Percentiles rank a stretch among this genome's conserved stretches.
phyloP scores from a whole-genome alignment of 2,888 invertebrate species.

The Spodoptera picta region DNA sequence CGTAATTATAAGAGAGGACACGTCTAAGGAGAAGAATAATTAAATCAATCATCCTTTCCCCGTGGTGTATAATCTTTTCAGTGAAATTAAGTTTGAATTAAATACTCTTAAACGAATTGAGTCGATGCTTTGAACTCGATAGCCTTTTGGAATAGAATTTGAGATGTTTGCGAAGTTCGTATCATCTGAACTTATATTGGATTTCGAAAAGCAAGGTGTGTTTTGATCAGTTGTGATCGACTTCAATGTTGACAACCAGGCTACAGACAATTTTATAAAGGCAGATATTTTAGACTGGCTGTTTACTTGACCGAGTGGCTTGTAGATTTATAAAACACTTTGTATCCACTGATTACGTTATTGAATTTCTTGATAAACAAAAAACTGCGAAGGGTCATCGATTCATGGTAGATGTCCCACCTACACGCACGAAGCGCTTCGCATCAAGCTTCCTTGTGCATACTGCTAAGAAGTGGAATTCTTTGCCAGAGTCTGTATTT shows the following conservation, averaged over 20 bases:
- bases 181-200: conserved; percentile 69
- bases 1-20: conserved; percentile 88
- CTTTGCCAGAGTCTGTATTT: no score
- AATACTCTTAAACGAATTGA: conserved; percentile 77
- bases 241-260: conserved; percentile 16
- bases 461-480: no score
- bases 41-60: conserved; percentile 86
- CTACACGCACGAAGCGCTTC: no score
- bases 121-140: conserved; percentile 75
- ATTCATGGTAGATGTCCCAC: no score
- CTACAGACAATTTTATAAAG: neutral
- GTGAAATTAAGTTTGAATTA: conserved; percentile 83
- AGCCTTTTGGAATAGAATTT: conserved; percentile 73
- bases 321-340: no score
- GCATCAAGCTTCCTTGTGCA: no score
- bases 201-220: conserved; percentile 58
- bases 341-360: no score
- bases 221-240: conserved; percentile 45
- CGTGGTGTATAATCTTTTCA: conserved; percentile 86
- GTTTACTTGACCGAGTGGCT: no score
- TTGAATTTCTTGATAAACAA: no score
- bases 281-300: neutral
- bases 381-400: no score
- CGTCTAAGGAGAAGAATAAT: conserved; percentile 86
- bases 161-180: conserved; percentile 68